phyloP scores from a whole-genome alignment of 2,888 invertebrate genomes.

The Ommatoiulus sabulosus region DNA sequence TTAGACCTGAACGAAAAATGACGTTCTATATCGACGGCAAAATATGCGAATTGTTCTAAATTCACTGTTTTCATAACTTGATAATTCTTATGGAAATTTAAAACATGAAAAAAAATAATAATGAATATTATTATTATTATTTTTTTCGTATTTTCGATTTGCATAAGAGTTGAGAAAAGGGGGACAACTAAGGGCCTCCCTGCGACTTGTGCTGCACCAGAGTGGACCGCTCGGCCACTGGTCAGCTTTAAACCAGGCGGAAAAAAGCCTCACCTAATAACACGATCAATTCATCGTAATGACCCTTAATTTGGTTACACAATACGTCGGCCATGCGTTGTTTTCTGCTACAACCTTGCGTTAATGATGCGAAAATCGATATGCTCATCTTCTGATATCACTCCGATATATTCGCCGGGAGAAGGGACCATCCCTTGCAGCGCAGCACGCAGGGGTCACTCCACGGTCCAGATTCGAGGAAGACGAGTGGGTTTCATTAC shows the following conservation, averaged over 20 bases:
- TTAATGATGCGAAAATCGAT: constrained; percentile 33
- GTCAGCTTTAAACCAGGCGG: constrained; percentile 11
- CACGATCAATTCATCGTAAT: constrained; percentile 24
- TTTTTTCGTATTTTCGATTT: too few species aligned
- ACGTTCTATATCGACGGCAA: too few species aligned
- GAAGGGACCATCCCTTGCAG: background rate
- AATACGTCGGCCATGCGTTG: constrained; percentile 19
- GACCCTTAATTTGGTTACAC: constrained; percentile 43
- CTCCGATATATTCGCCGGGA: background rate
- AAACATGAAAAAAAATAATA: too few species aligned
- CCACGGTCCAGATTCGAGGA: background rate
- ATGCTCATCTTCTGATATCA: constrained; percentile 29
- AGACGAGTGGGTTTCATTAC: background rate
- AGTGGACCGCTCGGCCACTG: background rate
- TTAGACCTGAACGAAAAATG: too few species aligned
- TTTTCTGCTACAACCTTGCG: constrained; percentile 30
- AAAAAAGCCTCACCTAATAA: constrained; percentile 32
- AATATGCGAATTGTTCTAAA: too few species aligned
- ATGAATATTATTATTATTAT: too few species aligned
- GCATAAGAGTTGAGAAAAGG: too few species aligned
- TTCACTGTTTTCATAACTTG: too few species aligned
- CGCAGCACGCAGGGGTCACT: background rate
- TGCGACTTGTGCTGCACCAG: too few species aligned
- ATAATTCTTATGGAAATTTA: too few species aligned
- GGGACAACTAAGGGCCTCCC: too few species aligned